Percentiles rank a stretch among this genome's conserved stretches.
Conservation (phyloP, 2,797 vertebrate genomes). For the Falco biarmicus region DNA sequence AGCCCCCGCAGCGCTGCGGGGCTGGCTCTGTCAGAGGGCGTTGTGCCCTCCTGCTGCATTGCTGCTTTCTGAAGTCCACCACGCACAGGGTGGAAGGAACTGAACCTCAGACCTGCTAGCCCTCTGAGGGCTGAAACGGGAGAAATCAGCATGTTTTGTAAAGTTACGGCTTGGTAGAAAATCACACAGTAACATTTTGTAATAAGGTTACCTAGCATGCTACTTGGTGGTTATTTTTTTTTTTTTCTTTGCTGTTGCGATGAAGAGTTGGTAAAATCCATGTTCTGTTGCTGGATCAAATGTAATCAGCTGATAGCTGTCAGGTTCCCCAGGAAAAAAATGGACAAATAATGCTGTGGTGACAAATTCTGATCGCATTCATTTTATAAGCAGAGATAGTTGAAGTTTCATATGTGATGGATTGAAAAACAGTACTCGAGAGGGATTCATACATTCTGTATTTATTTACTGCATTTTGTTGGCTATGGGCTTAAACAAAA, state of each 20-base stretch:
- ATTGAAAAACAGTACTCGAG: constrained; percentile 38
- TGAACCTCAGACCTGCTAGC: not conserved
- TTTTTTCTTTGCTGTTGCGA: not conserved
- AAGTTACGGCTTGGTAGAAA: not conserved
- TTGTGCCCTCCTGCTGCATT: not conserved
- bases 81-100: not conserved
- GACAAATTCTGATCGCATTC: constrained; percentile 32
- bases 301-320: not conserved
- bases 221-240: not conserved
- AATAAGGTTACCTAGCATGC: rapidly evolving
- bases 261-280: not conserved
- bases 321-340: constrained; percentile 18
- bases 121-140: not conserved
- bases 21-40: not conserved
- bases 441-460: constrained; percentile 21
- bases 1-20: not conserved
- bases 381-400: constrained; percentile 21
- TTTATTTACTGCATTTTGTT: constrained; percentile 55
- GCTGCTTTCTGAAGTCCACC: not conserved
- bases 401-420: constrained; percentile 26
- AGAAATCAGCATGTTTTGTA: not conserved
- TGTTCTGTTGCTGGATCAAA: not conserved
- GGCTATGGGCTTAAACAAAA: constrained; percentile 29
- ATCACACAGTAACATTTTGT: not conserved
- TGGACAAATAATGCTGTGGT: not conserved